phyloP scores from a whole-genome alignment of 2,888 invertebrate species.

The Polyommatus iphigenia region DNA sequence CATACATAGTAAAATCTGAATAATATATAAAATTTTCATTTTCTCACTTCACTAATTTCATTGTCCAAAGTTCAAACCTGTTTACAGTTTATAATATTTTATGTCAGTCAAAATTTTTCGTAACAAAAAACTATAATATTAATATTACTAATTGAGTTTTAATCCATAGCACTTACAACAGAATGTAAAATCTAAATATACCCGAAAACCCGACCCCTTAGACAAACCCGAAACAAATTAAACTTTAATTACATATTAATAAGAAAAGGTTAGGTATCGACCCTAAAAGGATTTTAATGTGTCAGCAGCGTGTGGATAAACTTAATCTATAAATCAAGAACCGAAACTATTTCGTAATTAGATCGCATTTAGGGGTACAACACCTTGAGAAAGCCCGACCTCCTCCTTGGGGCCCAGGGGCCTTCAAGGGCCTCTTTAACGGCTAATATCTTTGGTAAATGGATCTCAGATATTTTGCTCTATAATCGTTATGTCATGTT shows the following conservation, averaged over 20 bases:
- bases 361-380: conserved; percentile 79
- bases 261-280: conserved; percentile 41
- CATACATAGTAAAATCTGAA: too few relatives aligned
- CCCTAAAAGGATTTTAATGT: conserved; percentile 65
- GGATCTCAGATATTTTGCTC: conserved; percentile 75
- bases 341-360: conserved; percentile 81
- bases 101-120: too few relatives aligned
- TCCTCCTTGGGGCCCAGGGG: conserved; percentile 69
- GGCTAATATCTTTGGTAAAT: conserved; percentile 77
- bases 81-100: too few relatives aligned
- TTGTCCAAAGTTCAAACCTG: too few relatives aligned
- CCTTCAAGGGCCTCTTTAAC: conserved; percentile 79
- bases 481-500: conserved; percentile 69
- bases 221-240: conserved; percentile 22
- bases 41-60: too few relatives aligned
- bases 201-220: conserved; percentile 9
- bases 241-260: conserved; percentile 33
- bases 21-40: too few relatives aligned
- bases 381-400: conserved; percentile 76
- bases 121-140: neutral
- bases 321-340: conserved; percentile 81
- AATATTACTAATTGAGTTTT: conserved; percentile 48
- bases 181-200: neutral
- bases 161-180: conserved; percentile 33
- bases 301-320: conserved; percentile 64